Percentiles rank a stretch among this genome's conserved stretches.
These are phyloP conservation scores for Amorpha juglandis DNA, from an alignment of 2,888 invertebrate genomes.

Conservation along the genomic window DNA sequence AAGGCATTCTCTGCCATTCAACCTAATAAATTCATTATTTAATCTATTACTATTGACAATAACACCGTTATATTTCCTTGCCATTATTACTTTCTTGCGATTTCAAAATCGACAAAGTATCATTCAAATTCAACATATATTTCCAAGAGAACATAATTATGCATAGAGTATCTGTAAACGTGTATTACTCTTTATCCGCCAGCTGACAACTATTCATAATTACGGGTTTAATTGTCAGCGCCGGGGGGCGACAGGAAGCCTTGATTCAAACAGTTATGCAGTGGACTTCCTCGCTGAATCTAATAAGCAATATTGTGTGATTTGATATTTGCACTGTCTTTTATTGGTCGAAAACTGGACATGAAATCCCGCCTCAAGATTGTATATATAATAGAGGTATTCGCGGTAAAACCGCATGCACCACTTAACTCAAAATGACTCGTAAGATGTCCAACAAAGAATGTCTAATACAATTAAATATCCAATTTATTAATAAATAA, in stretches of 20 bases:
- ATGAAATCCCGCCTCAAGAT: not conserved
- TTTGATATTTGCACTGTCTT: conserved; percentile 14
- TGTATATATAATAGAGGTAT: no score
- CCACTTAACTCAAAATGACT: no score
- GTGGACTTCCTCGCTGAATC: conserved; percentile 33
- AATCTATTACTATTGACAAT: no score
- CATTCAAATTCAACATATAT: not conserved
- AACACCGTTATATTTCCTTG: not conserved
- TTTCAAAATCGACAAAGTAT: no score
- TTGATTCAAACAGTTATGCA: conserved; percentile 27
- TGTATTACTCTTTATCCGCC: conserved; percentile 35
- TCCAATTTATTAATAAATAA: no score
- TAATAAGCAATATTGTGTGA: conserved; percentile 13
- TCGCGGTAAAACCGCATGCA: no score
- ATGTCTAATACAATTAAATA: no score
- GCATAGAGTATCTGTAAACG: conserved; percentile 5
- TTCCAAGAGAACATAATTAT: conserved; percentile 7
- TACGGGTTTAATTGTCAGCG: conserved; percentile 35
- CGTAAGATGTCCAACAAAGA: no score
- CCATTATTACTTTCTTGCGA: not conserved
- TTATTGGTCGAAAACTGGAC: not conserved
- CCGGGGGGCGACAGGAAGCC: conserved; percentile 49
- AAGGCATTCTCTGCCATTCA: no score
- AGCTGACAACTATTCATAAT: conserved; percentile 38
- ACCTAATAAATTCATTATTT: no score